Evolutionary conservation across 2,797 vertebrate genomes (phyloP), one percentile per base, ranked within the genome.

Genomic region (Naso thynnoides): DNA sequence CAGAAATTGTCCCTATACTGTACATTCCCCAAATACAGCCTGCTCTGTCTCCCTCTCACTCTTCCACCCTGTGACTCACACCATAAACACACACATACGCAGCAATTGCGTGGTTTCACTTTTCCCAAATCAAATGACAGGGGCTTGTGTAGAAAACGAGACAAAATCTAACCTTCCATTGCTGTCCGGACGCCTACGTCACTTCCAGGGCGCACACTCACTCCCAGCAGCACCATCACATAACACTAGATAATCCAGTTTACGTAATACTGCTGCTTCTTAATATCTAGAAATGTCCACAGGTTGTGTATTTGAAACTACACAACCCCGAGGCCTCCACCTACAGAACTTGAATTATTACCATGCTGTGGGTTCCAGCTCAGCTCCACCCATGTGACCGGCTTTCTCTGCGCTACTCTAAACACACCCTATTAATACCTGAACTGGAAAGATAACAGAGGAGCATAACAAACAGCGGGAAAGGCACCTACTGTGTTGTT

Each of bases 401-500:
- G 18, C 58, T 70, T 76, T 42, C 29, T 85, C 69, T 63, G 48
- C 4, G 16, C 74, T 70, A 24, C 83, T 67, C 6, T 77, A 79
- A 83, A 86, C 90, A 89, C 89, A 84, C 86, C 87, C 76, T 76
- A 6, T 57, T 79, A 91, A 91, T 91, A 91, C 79, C 83, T 82
- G 69, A 27, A 36, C 13, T 49, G 27, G 4, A 76, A 64, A 74
- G 85, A 88, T 86, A 87, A 82, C 68, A 85, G 47, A 27, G 79
- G 67, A 82, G 72, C 53, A 29, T 57, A 84, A 70, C 75, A 82
- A 89, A 86, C 70, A 80, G 79, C 2, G 21, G 81, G 78, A 76
- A 87, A 85, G 73, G 74, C 83, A 90, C 85, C 90, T 91, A 90
- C 89, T 91, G 87, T 88, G 85, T 87, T 80, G 84, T 78, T 80